A percentile compares a stretch with the other conserved stretches of the same genome.
Conservation (phyloP, 2,113 vertebrate species). For the Bos javanicus region DNA sequence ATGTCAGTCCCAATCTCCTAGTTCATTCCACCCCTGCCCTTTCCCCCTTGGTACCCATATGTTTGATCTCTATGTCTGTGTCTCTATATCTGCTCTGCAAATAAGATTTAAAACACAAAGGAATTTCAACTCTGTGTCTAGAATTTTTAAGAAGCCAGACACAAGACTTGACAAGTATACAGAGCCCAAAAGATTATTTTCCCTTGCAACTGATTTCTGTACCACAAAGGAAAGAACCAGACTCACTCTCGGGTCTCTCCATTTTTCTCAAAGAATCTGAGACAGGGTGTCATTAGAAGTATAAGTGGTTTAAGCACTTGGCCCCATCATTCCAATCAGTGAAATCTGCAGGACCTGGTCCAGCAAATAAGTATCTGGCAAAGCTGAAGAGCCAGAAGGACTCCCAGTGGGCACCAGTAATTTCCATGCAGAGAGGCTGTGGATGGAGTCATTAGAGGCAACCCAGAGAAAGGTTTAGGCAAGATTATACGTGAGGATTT, state of each 20-base stretch:
- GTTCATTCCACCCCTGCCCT: not conserved
- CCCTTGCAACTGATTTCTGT: not conserved
- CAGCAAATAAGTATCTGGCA: not conserved
- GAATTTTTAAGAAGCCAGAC: constrained; percentile 2
- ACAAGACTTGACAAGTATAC: not conserved
- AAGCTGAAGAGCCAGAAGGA: rapidly evolving
- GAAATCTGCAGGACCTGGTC: not conserved
- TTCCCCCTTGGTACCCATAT: not conserved
- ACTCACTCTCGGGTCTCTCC: not conserved
- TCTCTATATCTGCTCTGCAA: not conserved
- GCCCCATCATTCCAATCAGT: not conserved
- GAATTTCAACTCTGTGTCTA: not conserved
- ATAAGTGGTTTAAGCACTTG: not conserved
- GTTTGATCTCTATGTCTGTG: not conserved
- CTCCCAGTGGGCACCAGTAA: rapidly evolving
- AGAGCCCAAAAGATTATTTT: not conserved
- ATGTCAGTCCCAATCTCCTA: not conserved
- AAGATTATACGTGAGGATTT: not conserved
- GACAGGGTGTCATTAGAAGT: not conserved
- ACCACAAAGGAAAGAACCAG: not conserved
- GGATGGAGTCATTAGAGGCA: not conserved
- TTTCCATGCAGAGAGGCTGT: not conserved
- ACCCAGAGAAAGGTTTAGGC: not conserved
- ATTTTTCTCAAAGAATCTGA: not conserved
- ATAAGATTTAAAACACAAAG: not conserved